Base-by-base conservation (phyloP, 2,797 vertebrate genomes). In the Falco peregrinus region DNA sequence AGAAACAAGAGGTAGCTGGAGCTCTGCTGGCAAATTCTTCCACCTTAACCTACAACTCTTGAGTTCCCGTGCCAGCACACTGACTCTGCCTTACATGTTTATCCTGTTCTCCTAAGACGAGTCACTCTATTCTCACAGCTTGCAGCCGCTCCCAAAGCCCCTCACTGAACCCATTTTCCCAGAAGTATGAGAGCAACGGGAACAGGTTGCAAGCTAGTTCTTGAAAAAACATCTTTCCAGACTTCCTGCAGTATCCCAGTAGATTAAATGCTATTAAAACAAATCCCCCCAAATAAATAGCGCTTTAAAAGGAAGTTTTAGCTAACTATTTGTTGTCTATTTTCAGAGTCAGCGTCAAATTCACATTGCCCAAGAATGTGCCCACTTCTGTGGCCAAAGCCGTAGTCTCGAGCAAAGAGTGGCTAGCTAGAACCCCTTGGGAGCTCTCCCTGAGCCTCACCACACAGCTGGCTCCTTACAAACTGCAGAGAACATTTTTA, bases 401-500 rank as follows among this genome's bases (percentile, higher is more conserved):
- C 43, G 25, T 0, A 0, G 13, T 16, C 43, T 26, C 0, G 0
- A 56, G 33, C 21, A 76, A 60, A 3, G 9, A 1, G 5, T 37
- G 11, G 11, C 48, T 57, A 43, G 28, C 43, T 9, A 14, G 22
- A 61, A 47, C 8, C 5, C 35, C 31, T 10, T 6, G 4, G 1
- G n/a, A 81, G 33, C 22, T 31, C 29, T 50, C 37, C 21, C 43
- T 43, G 3, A 5, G 29, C 18, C 41, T 28, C 11, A 22, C 4
- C 0, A 2, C 37, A 47, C 8, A 5, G n/a, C n/a, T 35, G 31
- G 14, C 24, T 54, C 83, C 35, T 37, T 48, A 43, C 56, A 56
- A 74, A 65, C 26, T 7, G 15, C 56, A 70, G 7, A 71, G 14
- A 59, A 35, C 3, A 16, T 4, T 28, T 31, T 59, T 25, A 17